Percentiles rank a stretch among this genome's conserved stretches.
Conservation (phyloP, 2,888 invertebrate species). For the Troilus luridus region DNA sequence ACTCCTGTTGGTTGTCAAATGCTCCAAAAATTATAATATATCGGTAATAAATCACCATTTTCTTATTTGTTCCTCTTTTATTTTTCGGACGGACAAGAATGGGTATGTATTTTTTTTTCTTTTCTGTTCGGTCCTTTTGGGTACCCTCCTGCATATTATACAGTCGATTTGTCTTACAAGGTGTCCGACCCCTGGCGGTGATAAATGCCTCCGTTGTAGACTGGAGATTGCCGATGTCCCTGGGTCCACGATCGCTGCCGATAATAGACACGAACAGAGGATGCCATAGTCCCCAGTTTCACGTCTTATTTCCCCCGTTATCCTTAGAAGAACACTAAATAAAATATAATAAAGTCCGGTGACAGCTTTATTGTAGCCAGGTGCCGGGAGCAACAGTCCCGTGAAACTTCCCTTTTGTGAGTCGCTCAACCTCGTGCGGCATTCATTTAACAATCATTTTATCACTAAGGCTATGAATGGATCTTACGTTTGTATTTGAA, state of each 20-base stretch:
- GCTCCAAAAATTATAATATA: conserved; percentile 48
- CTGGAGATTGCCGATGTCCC: not conserved
- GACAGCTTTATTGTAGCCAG: conserved; percentile 51
- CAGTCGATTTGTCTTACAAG: conserved; percentile 50
- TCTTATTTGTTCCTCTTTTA: conserved; percentile 12
- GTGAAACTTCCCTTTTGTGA: conserved; percentile 43
- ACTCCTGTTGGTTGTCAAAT: conserved; percentile 42
- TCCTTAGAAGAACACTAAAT: not conserved
- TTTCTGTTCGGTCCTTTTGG: conserved; percentile 31
- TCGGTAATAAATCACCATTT: conserved; percentile 44
- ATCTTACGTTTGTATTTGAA: conserved; percentile 11
- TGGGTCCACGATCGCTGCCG: conserved; percentile 14
- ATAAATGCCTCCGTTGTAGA: conserved; percentile 4
- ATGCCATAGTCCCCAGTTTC: conserved; percentile 25
- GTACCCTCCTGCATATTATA: conserved; percentile 41
- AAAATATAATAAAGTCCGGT: conserved; percentile 54
- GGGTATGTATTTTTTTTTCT: conserved; percentile 3
- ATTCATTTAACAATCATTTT: conserved; percentile 38
- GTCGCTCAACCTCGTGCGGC: not conserved
- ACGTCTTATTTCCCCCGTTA: conserved; percentile 52
- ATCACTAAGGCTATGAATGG: conserved; percentile 6
- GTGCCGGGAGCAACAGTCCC: not conserved
- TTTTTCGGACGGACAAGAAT: conserved; percentile 37
- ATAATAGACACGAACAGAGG: conserved; percentile 46
- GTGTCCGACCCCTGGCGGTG: conserved; percentile 28